These are phyloP conservation scores for Mormyrus proboscirostris DNA, from an alignment of 2,797 vertebrate genomes.

Conservation along the genomic window DNA sequence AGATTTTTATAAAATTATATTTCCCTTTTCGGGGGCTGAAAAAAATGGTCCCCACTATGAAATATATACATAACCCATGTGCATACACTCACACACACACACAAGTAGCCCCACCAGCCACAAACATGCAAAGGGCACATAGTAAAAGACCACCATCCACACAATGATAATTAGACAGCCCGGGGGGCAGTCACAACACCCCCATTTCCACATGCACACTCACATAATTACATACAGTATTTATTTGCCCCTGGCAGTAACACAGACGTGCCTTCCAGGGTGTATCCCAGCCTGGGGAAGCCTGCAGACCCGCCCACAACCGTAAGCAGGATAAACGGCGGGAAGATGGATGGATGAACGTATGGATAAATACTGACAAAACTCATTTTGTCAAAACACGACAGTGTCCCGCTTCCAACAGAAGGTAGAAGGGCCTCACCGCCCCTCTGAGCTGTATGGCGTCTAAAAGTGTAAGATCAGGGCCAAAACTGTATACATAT, in stretches of 20 bases:
- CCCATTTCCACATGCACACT: neutral
- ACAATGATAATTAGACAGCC: neutral
- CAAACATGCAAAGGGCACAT: neutral
- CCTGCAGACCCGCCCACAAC: neutral
- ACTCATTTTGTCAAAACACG: neutral
- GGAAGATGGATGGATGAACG: neutral
- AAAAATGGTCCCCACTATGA: neutral
- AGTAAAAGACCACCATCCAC: neutral
- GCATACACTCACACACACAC: neutral
- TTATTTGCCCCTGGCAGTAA: neutral
- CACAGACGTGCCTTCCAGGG: neutral
- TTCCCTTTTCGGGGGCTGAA: neutral
- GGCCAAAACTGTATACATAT: neutral
- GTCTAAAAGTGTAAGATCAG: neutral
- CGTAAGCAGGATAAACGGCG: neutral
- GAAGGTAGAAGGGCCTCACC: neutral
- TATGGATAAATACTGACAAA: neutral
- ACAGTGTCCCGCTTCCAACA: neutral
- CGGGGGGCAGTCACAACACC: neutral
- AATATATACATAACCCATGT: neutral
- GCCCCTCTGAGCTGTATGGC: neutral
- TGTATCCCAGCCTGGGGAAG: neutral
- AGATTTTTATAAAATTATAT: neutral
- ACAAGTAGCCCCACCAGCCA: neutral
- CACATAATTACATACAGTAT: neutral